Evolutionary conservation across 2,797 vertebrate genomes (phyloP).

Genomic region (Pseudotriccus pelzelni): DNA sequence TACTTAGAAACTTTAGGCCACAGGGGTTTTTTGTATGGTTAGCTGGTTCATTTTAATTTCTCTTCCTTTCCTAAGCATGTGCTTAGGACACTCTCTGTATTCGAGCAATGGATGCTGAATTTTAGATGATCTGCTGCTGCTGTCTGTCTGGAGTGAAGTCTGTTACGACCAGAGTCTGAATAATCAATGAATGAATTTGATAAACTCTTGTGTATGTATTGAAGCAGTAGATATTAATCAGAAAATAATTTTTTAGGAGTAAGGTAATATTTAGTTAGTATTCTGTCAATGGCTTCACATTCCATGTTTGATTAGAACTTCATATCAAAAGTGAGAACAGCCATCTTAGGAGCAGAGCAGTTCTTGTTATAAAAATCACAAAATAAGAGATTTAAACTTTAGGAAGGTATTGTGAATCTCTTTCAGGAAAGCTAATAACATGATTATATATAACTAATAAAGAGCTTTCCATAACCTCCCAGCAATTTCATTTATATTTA

Average conservation of each 20-base stretch:
- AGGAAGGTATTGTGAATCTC: not conserved
- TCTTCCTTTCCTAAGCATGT: not conserved
- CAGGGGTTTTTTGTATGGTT: not conserved
- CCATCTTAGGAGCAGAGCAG: not conserved
- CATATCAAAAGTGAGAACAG: not conserved
- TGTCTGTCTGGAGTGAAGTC: not conserved
- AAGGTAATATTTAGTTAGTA: not conserved
- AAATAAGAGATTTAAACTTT: not conserved
- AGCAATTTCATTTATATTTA: not conserved
- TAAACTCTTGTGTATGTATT: not conserved
- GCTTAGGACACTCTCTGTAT: not conserved
- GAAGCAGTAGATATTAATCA: not conserved
- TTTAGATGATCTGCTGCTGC: not conserved
- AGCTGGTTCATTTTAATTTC: not conserved
- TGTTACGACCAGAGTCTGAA: not conserved
- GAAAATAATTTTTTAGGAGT: not conserved
- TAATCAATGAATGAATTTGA: constrained; percentile 4
- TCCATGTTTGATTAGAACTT: not conserved
- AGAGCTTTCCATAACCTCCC: not conserved
- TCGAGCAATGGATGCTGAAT: not conserved
- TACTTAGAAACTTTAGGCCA: not conserved
- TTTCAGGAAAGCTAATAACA: not conserved
- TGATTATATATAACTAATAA: not conserved
- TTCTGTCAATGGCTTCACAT: not conserved
- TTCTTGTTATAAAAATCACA: not conserved